Percentiles rank a stretch among this genome's conserved stretches.
phyloP scores from a whole-genome alignment of 2,888 invertebrate genomes.

The Orchesella flavescens region DNA sequence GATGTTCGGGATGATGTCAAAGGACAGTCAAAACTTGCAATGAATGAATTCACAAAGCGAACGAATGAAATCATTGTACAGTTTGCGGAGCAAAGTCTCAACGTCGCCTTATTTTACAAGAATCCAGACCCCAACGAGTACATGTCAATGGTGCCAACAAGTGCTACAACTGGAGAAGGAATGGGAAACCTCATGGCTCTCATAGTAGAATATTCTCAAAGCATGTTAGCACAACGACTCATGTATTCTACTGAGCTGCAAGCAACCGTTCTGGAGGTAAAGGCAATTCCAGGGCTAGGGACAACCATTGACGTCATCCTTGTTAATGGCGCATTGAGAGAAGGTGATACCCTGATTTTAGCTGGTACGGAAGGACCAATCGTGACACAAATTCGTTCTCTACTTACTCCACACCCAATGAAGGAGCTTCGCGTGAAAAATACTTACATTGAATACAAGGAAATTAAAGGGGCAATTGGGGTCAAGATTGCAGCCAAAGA shows the following conservation, averaged over 20 bases:
- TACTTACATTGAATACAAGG: constrained; percentile 94
- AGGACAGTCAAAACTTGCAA: constrained; percentile 89
- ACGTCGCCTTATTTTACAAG: constrained; percentile 95
- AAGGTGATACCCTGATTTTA: constrained; percentile 94
- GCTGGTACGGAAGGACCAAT: constrained; percentile 99
- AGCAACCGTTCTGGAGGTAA: constrained; percentile 81
- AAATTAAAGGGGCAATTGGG: constrained; percentile 96
- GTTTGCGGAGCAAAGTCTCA: constrained; percentile 96
- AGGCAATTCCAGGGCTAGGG: constrained; percentile 95
- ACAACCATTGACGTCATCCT: constrained; percentile 99
- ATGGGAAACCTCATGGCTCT: constrained; percentile 97
- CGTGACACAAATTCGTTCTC: constrained; percentile 95
- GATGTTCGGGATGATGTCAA: constrained; percentile 94
- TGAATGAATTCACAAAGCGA: constrained; percentile 93
- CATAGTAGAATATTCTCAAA: constrained; percentile 94
- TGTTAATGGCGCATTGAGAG: constrained; percentile 95
- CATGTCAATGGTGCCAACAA: constrained; percentile 96
- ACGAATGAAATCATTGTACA: constrained; percentile 90
- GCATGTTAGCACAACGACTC: constrained; percentile 88
- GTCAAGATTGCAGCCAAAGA: constrained; percentile 99
- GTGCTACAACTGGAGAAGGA: constrained; percentile 97
- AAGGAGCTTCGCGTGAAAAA: constrained; percentile 97
- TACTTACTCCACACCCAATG: constrained; percentile 98
- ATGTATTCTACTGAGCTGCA: constrained; percentile 94
- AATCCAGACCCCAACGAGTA: constrained; percentile 95